phyloP scores from a whole-genome alignment of 64 coral and sea anemone species.

The Montipora sp. region DNA sequence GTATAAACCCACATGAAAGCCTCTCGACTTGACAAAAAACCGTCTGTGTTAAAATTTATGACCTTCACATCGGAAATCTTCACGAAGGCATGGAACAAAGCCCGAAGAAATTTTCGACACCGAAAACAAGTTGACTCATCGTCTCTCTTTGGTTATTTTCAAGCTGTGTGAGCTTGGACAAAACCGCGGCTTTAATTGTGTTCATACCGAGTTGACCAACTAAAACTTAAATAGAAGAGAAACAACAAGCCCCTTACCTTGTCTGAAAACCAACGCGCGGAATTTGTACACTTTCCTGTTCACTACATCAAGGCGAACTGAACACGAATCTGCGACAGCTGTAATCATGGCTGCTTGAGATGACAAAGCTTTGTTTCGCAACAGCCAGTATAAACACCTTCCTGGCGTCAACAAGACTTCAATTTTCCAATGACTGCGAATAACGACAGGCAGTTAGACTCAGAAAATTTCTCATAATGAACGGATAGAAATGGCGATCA shows the following conservation, averaged over 20 bases:
- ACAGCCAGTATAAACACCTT: no score
- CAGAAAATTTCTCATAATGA: constrained; percentile 1
- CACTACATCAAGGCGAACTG: constrained; percentile 54
- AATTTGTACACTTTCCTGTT: constrained; percentile 76
- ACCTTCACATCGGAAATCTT: no score
- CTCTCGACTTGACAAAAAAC: no score
- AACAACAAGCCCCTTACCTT: constrained; percentile 32
- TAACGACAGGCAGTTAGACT: constrained; percentile 10
- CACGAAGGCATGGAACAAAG: no score
- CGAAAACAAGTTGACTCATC: no score
- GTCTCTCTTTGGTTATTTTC: no score
- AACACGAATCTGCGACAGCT: constrained; percentile 69
- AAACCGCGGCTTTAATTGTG: no score
- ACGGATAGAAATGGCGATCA: not conserved
- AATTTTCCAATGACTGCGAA: constrained; percentile 16
- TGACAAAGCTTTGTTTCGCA: not conserved
- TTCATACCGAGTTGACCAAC: no score
- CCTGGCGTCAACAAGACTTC: not conserved
- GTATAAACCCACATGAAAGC: no score
- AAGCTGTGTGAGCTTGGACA: no score
- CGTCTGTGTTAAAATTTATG: no score
- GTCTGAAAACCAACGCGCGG: constrained; percentile 51
- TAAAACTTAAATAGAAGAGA: not conserved
- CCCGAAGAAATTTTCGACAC: no score
- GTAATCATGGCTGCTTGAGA: constrained; percentile 35